These are phyloP conservation scores for Crotalus helleri DNA, from an alignment of 2,113 vertebrate species.

Conservation along the genomic window DNA sequence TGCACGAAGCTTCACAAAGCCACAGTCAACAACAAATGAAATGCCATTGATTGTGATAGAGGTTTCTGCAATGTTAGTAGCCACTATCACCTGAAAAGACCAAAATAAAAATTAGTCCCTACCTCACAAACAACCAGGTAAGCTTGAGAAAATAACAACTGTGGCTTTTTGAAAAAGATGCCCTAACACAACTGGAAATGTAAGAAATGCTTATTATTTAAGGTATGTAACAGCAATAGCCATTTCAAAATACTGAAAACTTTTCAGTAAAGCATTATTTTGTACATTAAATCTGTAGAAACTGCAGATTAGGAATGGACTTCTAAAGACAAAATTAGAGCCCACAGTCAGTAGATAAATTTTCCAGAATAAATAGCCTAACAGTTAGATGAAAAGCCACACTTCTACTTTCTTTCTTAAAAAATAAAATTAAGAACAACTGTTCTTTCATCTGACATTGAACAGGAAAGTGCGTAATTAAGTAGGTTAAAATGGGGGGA, in stretches of 20 bases:
- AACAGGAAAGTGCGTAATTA: background rate
- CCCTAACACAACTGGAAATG: background rate
- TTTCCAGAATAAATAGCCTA: background rate
- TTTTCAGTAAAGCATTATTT: background rate
- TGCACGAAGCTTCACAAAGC: constrained; percentile 93
- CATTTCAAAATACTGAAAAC: background rate
- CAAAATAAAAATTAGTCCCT: background rate
- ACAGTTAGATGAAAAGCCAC: background rate
- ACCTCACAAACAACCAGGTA: background rate
- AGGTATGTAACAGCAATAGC: background rate
- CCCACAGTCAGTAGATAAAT: background rate
- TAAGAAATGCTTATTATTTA: background rate
- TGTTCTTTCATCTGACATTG: background rate
- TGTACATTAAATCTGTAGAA: background rate
- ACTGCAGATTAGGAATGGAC: background rate
- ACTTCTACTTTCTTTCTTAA: background rate
- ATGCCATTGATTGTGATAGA: constrained; percentile 93
- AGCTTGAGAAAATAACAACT: background rate
- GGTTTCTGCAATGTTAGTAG: constrained; percentile 97
- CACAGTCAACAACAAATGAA: constrained; percentile 91
- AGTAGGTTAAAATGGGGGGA: background rate
- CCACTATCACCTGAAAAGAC: constrained; percentile 84
- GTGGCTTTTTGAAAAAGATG: background rate
- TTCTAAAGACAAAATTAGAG: background rate
- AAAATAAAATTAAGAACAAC: background rate